Evolutionary conservation across 2,888 invertebrate species (phyloP).

Genomic region (Eupithecia abbreviata): DNA sequence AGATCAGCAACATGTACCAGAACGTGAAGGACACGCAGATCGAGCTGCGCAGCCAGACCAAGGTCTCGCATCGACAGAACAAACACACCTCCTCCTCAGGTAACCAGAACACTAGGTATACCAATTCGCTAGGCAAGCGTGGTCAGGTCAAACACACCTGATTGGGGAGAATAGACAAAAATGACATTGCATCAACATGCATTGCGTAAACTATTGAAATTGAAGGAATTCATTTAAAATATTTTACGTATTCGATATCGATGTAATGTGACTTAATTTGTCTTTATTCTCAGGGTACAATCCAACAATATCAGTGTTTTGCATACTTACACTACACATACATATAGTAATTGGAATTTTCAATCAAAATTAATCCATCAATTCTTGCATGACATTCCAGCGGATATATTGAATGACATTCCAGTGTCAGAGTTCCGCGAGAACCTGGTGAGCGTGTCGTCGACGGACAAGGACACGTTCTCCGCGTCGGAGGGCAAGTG

Average conservation of each 20-base stretch:
- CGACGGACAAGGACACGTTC: conserved; percentile 70
- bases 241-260: too few species aligned
- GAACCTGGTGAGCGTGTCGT: conserved; percentile 77
- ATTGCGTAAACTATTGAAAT: too few species aligned
- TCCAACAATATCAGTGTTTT: too few species aligned
- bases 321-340: too few species aligned
- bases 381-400: conserved; percentile 14
- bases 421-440: conserved; percentile 86
- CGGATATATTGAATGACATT: conserved; percentile 27
- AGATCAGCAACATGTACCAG: conserved; percentile 98
- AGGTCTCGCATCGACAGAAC: conserved; percentile 67
- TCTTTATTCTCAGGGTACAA: too few species aligned
- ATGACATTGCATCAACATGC: too few species aligned
- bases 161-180: too few species aligned
- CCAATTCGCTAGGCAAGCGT: too few species aligned
- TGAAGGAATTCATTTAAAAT: too few species aligned
- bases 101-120: conserved; percentile 35
- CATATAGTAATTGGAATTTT: neutral
- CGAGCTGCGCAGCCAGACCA: conserved; percentile 89
- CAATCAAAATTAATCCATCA: neutral
- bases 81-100: conserved; percentile 74
- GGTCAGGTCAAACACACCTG: too few species aligned
- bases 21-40: conserved; percentile 97
- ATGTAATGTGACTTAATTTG: too few species aligned
- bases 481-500: conserved; percentile 68